Base-by-base conservation (phyloP, 2,888 invertebrate genomes). In the Agrochola macilenta region DNA sequence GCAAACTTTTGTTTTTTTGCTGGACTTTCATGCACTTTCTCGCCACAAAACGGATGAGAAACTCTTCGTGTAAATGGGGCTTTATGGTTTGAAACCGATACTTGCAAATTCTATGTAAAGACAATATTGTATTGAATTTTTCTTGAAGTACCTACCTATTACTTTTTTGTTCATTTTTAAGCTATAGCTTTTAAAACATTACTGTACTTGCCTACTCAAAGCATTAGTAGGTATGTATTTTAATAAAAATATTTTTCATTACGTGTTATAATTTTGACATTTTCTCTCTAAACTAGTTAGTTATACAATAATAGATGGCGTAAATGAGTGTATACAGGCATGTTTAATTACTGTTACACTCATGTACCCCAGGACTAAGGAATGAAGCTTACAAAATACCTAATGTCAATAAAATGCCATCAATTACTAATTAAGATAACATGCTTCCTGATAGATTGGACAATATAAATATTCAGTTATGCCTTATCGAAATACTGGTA, bases 381-480 rank as follows among this genome's bases (percentile, higher is more conserved):
- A 77, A 87, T 80, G 87, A 88, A 87, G 89, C 88, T 90, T 88
- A 88, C 86, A 84, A 83, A 89, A 89, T 79, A 91, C 85, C 75
- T 85, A 89, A 91, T 91, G 95, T 95, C 94, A 95, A 95, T 95
- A 91, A 92, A 90, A 91, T 84, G 88, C 87, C 92, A 95, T 95
- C 95, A 96, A 95, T 96, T 96, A 96, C 89, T 95, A 95, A 91
- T 92, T 95, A 95, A 95, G 94, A 93, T 89, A 93, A 94, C 94
- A 95, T 95, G 96, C 96, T 96, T 96, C 96, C 96, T 96, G 94
- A 96, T 96, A 96, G 96, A 95, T 95, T 91, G 94, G 96, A 96
- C 96, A 96, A 96, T 96, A 96, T 95, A 87, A 78, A 92, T 93
- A 95, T 94, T 95, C 92, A 92, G 93, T 95, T 96, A 95, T 96